phyloP scores from a whole-genome alignment of 2,888 invertebrate species.

The Trichacis sp. region DNA sequence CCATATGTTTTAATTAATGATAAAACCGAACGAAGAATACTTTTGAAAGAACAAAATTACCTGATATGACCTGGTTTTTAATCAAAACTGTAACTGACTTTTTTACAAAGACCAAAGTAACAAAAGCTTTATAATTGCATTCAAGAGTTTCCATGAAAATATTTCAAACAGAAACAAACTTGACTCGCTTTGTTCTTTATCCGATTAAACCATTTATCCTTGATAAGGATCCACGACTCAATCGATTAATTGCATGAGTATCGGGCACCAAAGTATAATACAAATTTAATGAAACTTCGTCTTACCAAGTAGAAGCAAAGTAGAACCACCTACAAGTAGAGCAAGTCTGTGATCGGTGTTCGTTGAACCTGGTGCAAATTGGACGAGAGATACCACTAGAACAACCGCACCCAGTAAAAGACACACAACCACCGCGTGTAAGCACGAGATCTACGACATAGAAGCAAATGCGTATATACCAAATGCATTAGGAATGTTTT shows the following conservation, averaged over 20 bases:
- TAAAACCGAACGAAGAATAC: not conserved
- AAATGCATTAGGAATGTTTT: not conserved
- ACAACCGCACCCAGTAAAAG: slow-evolving; percentile 81
- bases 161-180: not conserved
- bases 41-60: not conserved
- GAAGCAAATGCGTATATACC: not conserved
- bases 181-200: not conserved
- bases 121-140: not conserved
- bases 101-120: too few species aligned
- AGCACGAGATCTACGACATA: slow-evolving; percentile 75
- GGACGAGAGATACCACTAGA: slow-evolving; percentile 82
- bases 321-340: slow-evolving; percentile 77
- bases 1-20: too few species aligned
- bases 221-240: not conserved
- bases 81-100: too few species aligned
- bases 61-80: too few species aligned
- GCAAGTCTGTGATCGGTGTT: slow-evolving; percentile 82
- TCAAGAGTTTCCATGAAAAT: not conserved
- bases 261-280: not conserved
- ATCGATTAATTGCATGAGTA: not conserved
- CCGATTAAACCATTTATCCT: not conserved
- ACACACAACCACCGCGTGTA: slow-evolving; percentile 81
- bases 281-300: slow-evolving; percentile 16
- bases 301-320: slow-evolving; percentile 75
- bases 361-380: slow-evolving; percentile 82